Evolutionary conservation across 2,113 vertebrate genomes (phyloP), one percentile per base, ranked within the genome.

Genomic region (Cyanoderma ruficeps): DNA sequence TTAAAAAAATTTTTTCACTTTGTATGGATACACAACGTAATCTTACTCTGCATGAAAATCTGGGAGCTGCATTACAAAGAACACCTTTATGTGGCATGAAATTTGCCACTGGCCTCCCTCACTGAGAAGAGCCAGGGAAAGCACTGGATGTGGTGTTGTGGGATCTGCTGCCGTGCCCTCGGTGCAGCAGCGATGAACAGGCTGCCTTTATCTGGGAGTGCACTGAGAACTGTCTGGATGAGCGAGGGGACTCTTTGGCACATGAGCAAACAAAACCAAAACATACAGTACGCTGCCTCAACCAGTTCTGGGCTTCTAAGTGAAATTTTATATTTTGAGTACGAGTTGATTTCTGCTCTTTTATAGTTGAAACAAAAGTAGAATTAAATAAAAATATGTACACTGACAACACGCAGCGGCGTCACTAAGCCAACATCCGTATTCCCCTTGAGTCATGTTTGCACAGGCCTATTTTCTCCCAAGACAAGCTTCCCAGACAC

Each of bases 351-450:
- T 96, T 90, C 42, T 93, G 78, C 59, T 47, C 42, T 87, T 89
- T 76, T 93, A 56, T 74, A 91, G 72, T 57, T 76, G 69, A 91
- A 96, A 92, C 70, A 94, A 77, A 87, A 52, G 86, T 71, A 69
- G 53, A 97, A 84, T 59, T 47, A 89, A 94, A 60, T 68, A 74
- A 82, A 94, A 96, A 94, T 47, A 96, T 95, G 95, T 93, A 80
- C 68, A 74, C 33, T 20, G 42, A 77, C 55, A 80, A 91, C 76
- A 80, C 0, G 7, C 39, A 72, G 55, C 5, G 1, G 83, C 11
- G 17, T 96, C 87, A 91, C 52, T 68, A 70, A 90, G 74, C 59
- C 85, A 74, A 77, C 59, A 94, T 79, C 70, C 37, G 74, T 35
- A 41, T 82, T 91, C 46, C 41, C 37, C 31, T 64, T 6, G 4